A percentile compares a stretch with the other conserved stretches of the same genome.
These are phyloP conservation scores for Mesoclemmys tuberculata DNA, from an alignment of 2,113 vertebrate genomes.

Conservation along the genomic window DNA sequence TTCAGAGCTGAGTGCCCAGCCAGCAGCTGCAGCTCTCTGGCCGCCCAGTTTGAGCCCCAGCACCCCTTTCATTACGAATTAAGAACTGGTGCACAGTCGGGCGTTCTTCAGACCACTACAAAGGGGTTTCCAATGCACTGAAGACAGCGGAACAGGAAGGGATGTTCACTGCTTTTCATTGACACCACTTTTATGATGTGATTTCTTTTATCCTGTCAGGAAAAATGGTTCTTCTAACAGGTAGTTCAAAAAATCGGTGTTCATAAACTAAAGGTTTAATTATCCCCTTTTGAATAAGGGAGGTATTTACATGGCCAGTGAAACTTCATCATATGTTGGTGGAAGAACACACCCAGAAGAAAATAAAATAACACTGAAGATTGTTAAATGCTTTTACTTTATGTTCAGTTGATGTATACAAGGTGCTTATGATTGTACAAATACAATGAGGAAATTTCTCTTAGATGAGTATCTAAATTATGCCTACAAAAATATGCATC, in stretches of 20 bases:
- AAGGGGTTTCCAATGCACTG: background rate
- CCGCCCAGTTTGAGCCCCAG: too few relatives aligned
- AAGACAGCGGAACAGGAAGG: background rate
- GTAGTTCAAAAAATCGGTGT: background rate
- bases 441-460: background rate
- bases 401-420: background rate
- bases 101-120: background rate
- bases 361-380: background rate
- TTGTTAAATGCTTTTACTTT: background rate
- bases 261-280: background rate
- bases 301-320: background rate
- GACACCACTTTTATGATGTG: background rate
- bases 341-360: background rate
- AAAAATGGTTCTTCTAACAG: background rate
- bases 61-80: too few relatives aligned
- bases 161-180: background rate
- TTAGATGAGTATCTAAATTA: background rate
- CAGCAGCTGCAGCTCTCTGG: too few relatives aligned
- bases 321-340: background rate
- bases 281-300: background rate
- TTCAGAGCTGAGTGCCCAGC: too few relatives aligned
- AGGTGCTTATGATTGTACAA: background rate
- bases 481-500: background rate
- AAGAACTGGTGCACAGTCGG: too few relatives aligned
- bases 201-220: background rate